phyloP scores from a whole-genome alignment of 2,888 invertebrate genomes.

The Netelia inedita region DNA sequence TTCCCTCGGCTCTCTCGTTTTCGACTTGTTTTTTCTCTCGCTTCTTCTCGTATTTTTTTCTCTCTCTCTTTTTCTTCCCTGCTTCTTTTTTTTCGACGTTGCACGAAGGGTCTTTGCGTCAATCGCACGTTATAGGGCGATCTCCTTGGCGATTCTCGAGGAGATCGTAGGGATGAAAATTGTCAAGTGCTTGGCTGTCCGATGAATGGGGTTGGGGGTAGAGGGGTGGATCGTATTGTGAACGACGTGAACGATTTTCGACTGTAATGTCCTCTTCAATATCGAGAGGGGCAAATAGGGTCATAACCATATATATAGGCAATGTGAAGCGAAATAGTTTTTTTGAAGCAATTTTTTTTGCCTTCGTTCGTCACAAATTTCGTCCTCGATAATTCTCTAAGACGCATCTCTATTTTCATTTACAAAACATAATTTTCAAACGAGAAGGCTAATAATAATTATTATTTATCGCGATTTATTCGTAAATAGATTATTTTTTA shows the following conservation, averaged over 20 bases:
- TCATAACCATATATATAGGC: too few relatives aligned
- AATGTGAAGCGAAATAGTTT: too few relatives aligned
- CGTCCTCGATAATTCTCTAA: too few relatives aligned
- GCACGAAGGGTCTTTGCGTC: slow-evolving; percentile 42
- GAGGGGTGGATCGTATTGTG: slow-evolving; percentile 2
- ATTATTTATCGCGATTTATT: too few relatives aligned
- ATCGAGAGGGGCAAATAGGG: neutral
- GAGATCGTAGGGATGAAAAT: slow-evolving; percentile 52
- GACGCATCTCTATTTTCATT: too few relatives aligned
- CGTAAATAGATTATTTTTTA: too few relatives aligned
- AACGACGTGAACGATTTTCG: neutral
- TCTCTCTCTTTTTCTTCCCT: slow-evolving; percentile 6
- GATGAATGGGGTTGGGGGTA: neutral
- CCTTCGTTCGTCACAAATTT: too few relatives aligned
- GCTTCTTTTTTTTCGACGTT: neutral
- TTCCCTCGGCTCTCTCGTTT: slow-evolving; percentile 33
- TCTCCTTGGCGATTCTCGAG: slow-evolving; percentile 33
- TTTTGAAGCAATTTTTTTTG: too few relatives aligned
- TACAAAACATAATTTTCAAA: too few relatives aligned
- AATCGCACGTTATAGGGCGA: slow-evolving; percentile 47
- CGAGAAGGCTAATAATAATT: too few relatives aligned
- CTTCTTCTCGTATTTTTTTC: neutral
- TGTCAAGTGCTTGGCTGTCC: slow-evolving; percentile 35
- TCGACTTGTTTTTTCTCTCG: slow-evolving; percentile 41
- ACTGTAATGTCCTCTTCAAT: neutral